Percentiles rank a stretch among this genome's conserved stretches.
phyloP scores from a whole-genome alignment of 1,140 invertebrate species.

The Scylla paramamosain region DNA sequence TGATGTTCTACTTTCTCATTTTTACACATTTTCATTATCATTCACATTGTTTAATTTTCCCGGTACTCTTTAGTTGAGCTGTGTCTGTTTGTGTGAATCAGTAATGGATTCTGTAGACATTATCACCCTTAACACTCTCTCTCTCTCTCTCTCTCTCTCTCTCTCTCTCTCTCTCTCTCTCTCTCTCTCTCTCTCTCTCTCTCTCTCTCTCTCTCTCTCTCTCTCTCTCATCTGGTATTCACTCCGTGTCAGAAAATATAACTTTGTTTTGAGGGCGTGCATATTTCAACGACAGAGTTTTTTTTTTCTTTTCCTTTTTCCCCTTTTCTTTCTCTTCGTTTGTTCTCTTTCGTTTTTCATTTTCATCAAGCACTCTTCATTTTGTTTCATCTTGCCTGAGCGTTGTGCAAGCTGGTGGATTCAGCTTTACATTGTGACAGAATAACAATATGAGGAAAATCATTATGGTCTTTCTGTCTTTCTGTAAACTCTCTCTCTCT shows the following conservation, averaged over 20 bases:
- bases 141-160: neutral
- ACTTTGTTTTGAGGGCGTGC: neutral
- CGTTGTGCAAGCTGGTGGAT: neutral
- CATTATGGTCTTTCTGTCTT: neutral
- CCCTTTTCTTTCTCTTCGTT: neutral
- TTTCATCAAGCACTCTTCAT: neutral
- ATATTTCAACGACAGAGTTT: neutral
- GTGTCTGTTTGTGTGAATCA: too few relatives aligned
- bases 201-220: conserved; percentile 42
- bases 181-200: neutral
- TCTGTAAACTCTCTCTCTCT: neutral
- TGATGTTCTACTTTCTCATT: too few relatives aligned
- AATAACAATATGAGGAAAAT: neutral
- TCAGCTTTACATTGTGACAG: neutral
- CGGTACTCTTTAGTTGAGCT: too few relatives aligned
- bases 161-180: conserved; percentile 10
- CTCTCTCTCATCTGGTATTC: neutral
- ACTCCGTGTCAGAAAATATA: neutral
- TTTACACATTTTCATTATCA: too few relatives aligned
- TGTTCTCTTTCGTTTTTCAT: neutral
- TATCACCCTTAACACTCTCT: neutral
- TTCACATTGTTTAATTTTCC: too few relatives aligned
- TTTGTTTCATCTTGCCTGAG: neutral
- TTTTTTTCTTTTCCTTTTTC: neutral
- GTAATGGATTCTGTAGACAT: too few relatives aligned